A percentile compares a stretch with the other conserved stretches of the same genome.
These are phyloP conservation scores for Bufotes viridis DNA, from an alignment of 2,797 vertebrate genomes.

Conservation along the genomic window DNA sequence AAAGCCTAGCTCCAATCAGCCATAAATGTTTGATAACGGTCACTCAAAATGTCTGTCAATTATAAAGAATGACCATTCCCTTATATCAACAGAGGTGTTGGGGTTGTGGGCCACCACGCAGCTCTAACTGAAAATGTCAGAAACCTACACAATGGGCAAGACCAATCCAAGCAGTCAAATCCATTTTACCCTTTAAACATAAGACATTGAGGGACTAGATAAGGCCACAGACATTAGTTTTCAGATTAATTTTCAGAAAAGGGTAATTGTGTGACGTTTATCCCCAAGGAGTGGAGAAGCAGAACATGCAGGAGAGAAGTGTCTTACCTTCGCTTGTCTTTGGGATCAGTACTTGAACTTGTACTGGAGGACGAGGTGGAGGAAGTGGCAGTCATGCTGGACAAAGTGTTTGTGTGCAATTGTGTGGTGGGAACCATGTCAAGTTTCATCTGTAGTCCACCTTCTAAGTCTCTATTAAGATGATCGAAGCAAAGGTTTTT, in stretches of 20 bases:
- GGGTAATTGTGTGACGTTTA: too few species aligned
- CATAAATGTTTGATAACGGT: too few species aligned
- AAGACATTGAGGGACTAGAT: background rate
- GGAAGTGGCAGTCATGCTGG: slow-evolving; percentile 57
- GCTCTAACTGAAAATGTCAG: background rate
- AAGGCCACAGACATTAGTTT: background rate
- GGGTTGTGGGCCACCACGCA: background rate
- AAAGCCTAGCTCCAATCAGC: too few species aligned
- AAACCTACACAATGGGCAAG: background rate
- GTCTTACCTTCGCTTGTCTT: slow-evolving; percentile 70
- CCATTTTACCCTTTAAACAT: background rate
- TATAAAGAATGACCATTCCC: too few species aligned
- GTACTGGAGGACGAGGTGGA: slow-evolving; percentile 50
- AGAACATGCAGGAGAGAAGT: slow-evolving; percentile 30
- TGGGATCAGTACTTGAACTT: slow-evolving; percentile 59
- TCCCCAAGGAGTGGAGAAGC: background rate
- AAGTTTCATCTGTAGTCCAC: slow-evolving; percentile 66
- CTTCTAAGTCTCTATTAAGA: slow-evolving; percentile 63
- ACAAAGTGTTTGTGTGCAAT: slow-evolving; percentile 53
- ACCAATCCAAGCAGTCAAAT: background rate
- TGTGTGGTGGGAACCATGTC: slow-evolving; percentile 61
- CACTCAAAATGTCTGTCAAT: too few species aligned
- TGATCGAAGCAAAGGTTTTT: slow-evolving; percentile 38
- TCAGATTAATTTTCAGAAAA: too few species aligned
- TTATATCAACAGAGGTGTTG: too few species aligned